Evolutionary conservation across 2,113 vertebrate genomes (phyloP), one percentile per base, ranked within the genome.

Genomic region (Amblyopsis rosae): DNA sequence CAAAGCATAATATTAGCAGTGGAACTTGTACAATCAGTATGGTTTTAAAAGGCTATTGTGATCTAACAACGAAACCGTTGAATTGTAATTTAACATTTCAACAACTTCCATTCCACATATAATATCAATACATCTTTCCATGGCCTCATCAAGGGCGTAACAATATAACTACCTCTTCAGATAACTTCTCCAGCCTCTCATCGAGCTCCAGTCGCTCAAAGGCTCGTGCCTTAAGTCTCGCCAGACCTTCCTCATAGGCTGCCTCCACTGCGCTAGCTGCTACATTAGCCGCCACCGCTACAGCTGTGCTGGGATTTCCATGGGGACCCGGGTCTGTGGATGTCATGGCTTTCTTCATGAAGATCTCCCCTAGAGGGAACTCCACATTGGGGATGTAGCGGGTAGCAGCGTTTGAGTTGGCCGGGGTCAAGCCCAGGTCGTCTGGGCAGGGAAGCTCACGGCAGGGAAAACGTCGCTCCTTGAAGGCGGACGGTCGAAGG

Each of bases 161-260:
- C 48, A 7, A 49, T 32, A 5, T 53, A 15, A n/a, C 75, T 82
- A 91, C 90, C 91, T 99, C 98, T 81, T 99, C 97, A 0, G 96
- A 98, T 75, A 98, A 91, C 82, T 97, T 95, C 91, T 99, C 98
- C 80, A 98, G 91, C 59, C 97, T 83, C 86, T 98, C 95, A 70
- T 99, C 96, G 83, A 98, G 93, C 72, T 99, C 97, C 67, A 99
- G 93, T 59, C 96, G 94, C 84, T 98, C 97, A 7, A 98, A 95
- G 4, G 98, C 97, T 0, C 96, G 92, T 13, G 97, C 96, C 90
- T 98, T 97, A 48, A 99, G 92, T 72, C 97, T 94, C 48, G 97
- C 95, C 90, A 98, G 85, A 32, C 98, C 97, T 72, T 99, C 98
- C 82, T 99, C 98, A 0, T 99, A 99, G 17, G 96, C 96, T 0